Base-by-base conservation (phyloP, 2,797 vertebrate genomes). In the Odontamblyopus rebecca region DNA sequence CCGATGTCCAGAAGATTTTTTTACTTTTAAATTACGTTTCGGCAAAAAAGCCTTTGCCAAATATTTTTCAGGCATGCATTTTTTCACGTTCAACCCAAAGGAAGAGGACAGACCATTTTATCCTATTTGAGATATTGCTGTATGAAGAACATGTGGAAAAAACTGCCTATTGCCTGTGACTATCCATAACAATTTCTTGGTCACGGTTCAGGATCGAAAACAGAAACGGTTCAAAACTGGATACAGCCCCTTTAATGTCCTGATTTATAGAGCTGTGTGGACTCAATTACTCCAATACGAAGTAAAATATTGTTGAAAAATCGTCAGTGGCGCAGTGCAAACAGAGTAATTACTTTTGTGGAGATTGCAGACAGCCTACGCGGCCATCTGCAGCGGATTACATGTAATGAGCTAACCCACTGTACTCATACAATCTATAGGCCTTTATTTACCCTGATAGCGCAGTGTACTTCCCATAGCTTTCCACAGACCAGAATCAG, bases 381-480 rank as follows among this genome's bases (percentile, higher is more conserved):
- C 61, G 23, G n/a, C 61, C 38, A 48, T 65, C 63, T 65, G 63
- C 18, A 7, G 23, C 38, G 63, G 61, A 63, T 63, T 63, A 63
- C n/a, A 63, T 15, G n/a, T 50, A 48, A 48, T 26, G 41, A 65
- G 41, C 41, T 26, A 48, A 65, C 41, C 12, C 63, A 48, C 5
- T 48, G 63, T 16, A 41, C 35, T 63, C 61, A 12, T 26, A 50
- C 38, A 50, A 41, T 41, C 63, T 32, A 50, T 44, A 60, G 7
- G 7, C 38, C 51, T 41, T 8, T 35, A 38, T 61, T 38, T 18
- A 29, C 54, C 48, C 38, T 67, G 70, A 30, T 13, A 16, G 51
- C 18, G 61, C 60, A 30, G 1, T 60, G 32, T 27, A 30, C 44
- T 29, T 51, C 41, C 38, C 62, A 15, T 3, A 44, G 41, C 7